Conservation (phyloP, 2,888 invertebrate species). For the Melinaea marsaeus region DNA sequence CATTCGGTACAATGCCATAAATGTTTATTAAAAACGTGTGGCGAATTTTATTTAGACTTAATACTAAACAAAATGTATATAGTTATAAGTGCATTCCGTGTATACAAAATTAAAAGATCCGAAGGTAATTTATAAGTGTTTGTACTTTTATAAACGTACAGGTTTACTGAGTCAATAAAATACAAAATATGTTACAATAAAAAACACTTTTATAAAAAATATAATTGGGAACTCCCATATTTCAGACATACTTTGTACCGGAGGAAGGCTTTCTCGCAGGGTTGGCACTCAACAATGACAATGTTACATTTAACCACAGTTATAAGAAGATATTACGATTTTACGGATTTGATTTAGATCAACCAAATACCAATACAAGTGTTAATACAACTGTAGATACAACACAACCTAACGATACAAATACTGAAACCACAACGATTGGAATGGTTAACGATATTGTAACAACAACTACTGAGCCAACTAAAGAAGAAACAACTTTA, state of each 20-base stretch:
- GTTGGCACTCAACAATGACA: constrained; percentile 86
- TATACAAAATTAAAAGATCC: too few relatives aligned
- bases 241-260: constrained; percentile 89
- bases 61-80: too few relatives aligned
- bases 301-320: constrained; percentile 84
- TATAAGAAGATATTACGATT: constrained; percentile 86
- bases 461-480: constrained; percentile 35
- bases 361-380: constrained; percentile 41
- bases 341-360: constrained; percentile 87
- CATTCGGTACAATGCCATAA: too few relatives aligned
- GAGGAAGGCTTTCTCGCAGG: constrained; percentile 90
- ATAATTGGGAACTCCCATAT: background rate
- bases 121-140: too few relatives aligned
- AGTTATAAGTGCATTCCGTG: too few relatives aligned
- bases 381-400: constrained; percentile 29
- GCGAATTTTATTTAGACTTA: too few relatives aligned
- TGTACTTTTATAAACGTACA: too few relatives aligned
- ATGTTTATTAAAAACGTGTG: too few relatives aligned
- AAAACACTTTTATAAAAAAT: background rate
- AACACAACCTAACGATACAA: constrained; percentile 26
- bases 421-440: constrained; percentile 29
- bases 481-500: constrained; percentile 51
- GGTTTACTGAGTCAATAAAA: too few relatives aligned
- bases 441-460: constrained; percentile 38
- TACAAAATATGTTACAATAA: too few relatives aligned